Evolutionary conservation across 1,140 invertebrate species (phyloP), one percentile per base, ranked within the genome.

Genomic region (Microplitis demolitor): DNA sequence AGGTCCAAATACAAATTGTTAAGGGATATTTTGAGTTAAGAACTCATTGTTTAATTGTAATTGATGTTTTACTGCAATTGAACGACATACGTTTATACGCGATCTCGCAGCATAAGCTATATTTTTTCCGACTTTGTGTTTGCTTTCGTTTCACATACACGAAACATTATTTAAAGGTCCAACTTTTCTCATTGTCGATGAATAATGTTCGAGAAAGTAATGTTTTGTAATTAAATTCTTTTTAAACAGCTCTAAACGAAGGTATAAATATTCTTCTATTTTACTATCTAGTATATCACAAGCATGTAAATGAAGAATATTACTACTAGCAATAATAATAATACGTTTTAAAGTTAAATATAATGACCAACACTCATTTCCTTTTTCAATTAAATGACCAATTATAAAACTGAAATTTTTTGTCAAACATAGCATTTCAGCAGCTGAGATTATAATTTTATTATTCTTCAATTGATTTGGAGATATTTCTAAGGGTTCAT

Each of bases 341-440:
- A 78, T 71, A 14, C 74, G 54, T 66, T 74, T 75, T 70, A 78
- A 68, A 51, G 61, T 51, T 54, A 76, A 63, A 60, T 72, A 77
- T 50, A 77, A 68, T 9, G 50, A 33, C 79, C 79, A 79, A 35
- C 70, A 62, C 31, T 71, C 54, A 74, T 78, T 66, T 63, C 60
- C 50, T 66, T 61, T 66, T 45, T 68, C 63, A 63, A 79, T 66
- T 53, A 78, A 69, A 75, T 81, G 70, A 60, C 76, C 79, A 13
- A 80, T 71, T 6, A 79, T 71, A 54, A 80, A 73, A 56, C 66
- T 56, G 11, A 81, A 77, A 75, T 79, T 69, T 54, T 68, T 76
- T n/a, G 78, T 54, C 11, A 80, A 76, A 53, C 50, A 72, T 14
- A 74, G 60, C 76, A 80, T 81, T 77, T 81, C 78, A 56, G 78